These are phyloP conservation scores for Synodontis membranacea DNA, from an alignment of 2,113 vertebrate genomes.

Conservation along the genomic window DNA sequence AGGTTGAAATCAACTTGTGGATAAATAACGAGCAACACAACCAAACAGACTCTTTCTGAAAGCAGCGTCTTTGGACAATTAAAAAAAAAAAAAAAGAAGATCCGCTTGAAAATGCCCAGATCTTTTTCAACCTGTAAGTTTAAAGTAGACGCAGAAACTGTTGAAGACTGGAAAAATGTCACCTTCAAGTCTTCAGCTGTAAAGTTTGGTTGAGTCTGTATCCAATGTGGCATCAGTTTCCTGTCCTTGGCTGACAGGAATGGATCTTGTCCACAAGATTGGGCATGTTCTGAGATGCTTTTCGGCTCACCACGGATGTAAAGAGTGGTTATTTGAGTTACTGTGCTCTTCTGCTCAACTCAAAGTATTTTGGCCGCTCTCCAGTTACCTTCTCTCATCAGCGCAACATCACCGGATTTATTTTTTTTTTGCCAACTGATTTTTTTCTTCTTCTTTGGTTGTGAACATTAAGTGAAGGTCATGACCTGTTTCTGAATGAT, in stretches of 20 bases:
- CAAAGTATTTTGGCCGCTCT: not conserved
- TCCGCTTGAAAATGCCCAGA: not conserved
- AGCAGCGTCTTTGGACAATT: not conserved
- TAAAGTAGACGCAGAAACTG: not conserved
- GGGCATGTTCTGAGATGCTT: not conserved
- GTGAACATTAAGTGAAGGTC: not conserved
- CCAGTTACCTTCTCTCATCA: not conserved
- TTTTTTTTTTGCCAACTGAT: not conserved
- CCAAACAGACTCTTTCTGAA: not conserved
- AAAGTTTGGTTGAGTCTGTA: not conserved
- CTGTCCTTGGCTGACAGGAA: not conserved
- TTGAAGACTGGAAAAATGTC: not conserved
- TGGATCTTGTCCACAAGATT: not conserved
- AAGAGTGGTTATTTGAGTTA: not conserved
- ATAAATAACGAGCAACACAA: not conserved
- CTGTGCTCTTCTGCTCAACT: not conserved
- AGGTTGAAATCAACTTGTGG: not conserved
- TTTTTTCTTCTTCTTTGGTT: not conserved
- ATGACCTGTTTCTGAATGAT: not conserved
- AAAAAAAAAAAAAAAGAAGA: not conserved
- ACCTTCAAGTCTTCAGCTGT: not conserved
- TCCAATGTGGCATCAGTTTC: not conserved
- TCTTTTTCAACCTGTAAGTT: no score
- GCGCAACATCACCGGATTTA: not conserved
- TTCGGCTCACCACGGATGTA: not conserved